Percentiles rank a stretch among this genome's conserved stretches.
These are phyloP conservation scores for Bombus affinis DNA, from an alignment of 1,140 invertebrate genomes.

Conservation along the genomic window DNA sequence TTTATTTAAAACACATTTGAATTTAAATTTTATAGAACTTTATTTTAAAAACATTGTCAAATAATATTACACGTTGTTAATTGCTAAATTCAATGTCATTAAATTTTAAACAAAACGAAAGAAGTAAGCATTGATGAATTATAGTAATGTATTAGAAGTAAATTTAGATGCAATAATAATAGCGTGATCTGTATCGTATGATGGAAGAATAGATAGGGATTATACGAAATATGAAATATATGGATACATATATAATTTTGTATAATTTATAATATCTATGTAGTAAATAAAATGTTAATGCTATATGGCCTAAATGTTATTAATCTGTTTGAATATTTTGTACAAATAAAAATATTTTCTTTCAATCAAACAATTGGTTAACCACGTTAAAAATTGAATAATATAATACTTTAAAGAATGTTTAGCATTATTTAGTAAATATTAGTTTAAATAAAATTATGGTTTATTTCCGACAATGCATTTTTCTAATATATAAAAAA, in stretches of 20 bases:
- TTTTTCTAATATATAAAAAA: neutral
- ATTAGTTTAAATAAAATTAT: neutral
- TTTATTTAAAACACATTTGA: neutral
- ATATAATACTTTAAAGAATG: neutral
- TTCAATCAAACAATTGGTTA: neutral
- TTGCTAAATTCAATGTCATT: neutral
- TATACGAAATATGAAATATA: constrained; percentile 59
- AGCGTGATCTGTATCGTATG: neutral
- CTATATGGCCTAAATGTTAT: constrained; percentile 54
- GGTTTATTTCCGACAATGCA: neutral
- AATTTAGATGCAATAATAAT: constrained; percentile 26
- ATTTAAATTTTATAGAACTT: neutral
- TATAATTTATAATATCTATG: constrained; percentile 67
- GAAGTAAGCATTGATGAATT: neutral
- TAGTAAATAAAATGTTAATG: constrained; percentile 64
- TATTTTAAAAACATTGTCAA: neutral
- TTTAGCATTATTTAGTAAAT: neutral
- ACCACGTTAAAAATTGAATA: neutral
- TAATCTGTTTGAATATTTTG: neutral
- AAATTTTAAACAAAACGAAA: neutral
- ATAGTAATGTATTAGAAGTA: neutral
- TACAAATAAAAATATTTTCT: neutral
- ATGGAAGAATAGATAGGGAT: constrained; percentile 46
- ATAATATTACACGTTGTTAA: neutral
- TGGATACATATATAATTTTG: constrained; percentile 65